Evolutionary conservation across 2,888 invertebrate species (phyloP).

Genomic region (Cremastobaeus sp.): DNA sequence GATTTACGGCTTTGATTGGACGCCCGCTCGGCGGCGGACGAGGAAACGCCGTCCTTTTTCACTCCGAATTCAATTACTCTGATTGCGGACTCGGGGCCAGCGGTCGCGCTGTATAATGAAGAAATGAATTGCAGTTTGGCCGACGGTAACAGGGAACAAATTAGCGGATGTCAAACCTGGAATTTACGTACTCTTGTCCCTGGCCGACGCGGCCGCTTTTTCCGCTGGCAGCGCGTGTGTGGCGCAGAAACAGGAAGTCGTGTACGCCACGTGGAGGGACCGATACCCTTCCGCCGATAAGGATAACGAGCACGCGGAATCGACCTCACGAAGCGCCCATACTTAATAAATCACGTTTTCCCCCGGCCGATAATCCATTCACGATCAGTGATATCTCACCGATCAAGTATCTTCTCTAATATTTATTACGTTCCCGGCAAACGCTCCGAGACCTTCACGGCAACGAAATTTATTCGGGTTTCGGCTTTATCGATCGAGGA

Average conservation of each 20-base stretch:
- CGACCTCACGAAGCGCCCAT: conserved; percentile 64
- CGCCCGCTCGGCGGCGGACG: no score
- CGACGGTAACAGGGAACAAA: conserved; percentile 5
- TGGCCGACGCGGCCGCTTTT: conserved; percentile 11
- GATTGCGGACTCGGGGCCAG: no score
- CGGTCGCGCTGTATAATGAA: no score
- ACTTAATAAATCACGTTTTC: conserved; percentile 74
- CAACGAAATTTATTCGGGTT: background rate
- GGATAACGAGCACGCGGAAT: conserved; percentile 68
- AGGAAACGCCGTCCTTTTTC: no score
- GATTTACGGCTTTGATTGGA: conserved; percentile 15
- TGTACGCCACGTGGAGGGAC: conserved; percentile 53
- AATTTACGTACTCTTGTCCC: conserved; percentile 23
- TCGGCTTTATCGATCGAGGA: conserved; percentile 1
- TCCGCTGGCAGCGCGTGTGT: conserved; percentile 17
- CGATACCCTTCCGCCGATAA: conserved; percentile 71
- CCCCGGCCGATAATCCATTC: conserved; percentile 67
- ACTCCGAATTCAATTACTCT: no score
- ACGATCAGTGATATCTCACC: conserved; percentile 65
- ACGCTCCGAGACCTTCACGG: background rate
- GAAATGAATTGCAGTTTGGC: background rate
- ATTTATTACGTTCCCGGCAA: conserved; percentile 41
- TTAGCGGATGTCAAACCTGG: background rate
- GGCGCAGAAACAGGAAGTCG: conserved; percentile 57
- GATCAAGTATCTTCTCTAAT: conserved; percentile 45